Evolutionary conservation across 2,797 vertebrate genomes (phyloP).

Genomic region (Peromyscus attwateri): DNA sequence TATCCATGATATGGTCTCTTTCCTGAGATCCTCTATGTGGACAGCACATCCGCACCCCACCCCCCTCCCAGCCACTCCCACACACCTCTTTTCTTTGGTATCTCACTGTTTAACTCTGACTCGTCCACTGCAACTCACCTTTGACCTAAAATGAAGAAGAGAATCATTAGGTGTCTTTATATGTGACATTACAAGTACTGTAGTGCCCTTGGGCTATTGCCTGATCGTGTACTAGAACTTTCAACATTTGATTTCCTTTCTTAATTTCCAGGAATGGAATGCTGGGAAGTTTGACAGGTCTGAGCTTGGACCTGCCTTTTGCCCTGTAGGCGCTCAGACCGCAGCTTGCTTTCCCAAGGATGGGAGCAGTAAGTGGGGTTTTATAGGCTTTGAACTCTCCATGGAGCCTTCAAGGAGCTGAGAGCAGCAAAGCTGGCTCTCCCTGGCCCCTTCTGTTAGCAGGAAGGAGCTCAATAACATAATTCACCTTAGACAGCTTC

Average conservation of each 20-base stretch:
- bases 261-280: conserved; percentile 69
- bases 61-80: too few species aligned
- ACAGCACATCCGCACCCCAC: background rate
- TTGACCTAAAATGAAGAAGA: conserved; percentile 76
- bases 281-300: conserved; percentile 43
- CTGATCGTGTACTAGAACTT: conserved; percentile 32
- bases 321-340: background rate
- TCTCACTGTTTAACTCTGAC: conserved; percentile 64
- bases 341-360: background rate
- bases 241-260: conserved; percentile 47
- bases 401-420: background rate
- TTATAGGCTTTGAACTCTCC: background rate
- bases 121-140: conserved; percentile 74
- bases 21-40: background rate
- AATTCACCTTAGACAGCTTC: background rate
- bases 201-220: conserved; percentile 68
- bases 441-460: background rate
- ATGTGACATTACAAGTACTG: conserved; percentile 69
- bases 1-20: conserved; percentile 30
- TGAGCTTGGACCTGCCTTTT: conserved; percentile 50
- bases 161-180: conserved; percentile 77
- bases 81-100: background rate
- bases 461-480: background rate
- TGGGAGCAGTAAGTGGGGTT: background rate
- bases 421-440: background rate